Evolutionary conservation across 2,888 invertebrate genomes (phyloP).

Genomic region (Ctena decussata): DNA sequence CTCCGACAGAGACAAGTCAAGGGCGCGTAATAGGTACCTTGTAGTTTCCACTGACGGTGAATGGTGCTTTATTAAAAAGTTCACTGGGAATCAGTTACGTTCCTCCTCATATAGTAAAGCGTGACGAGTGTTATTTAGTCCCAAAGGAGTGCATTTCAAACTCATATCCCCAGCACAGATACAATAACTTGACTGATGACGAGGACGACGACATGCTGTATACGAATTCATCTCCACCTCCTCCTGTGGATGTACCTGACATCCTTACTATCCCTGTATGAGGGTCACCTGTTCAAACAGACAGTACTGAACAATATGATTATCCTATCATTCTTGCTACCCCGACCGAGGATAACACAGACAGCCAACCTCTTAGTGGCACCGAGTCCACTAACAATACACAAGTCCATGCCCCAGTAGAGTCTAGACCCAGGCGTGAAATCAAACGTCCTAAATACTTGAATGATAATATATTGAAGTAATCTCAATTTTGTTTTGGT

Average conservation of each 20-base stretch:
- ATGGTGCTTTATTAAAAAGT: too few relatives aligned
- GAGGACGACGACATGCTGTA: background rate
- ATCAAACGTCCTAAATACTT: background rate
- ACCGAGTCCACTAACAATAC: background rate
- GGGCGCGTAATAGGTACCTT: constrained; percentile 52
- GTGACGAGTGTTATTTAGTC: constrained; percentile 55
- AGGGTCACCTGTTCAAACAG: background rate
- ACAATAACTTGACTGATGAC: background rate
- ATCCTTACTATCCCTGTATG: too few relatives aligned
- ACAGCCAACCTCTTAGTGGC: background rate
- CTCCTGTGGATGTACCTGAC: too few relatives aligned
- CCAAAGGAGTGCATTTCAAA: too few relatives aligned
- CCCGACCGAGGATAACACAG: background rate
- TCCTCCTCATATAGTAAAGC: constrained; percentile 54
- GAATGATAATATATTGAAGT: background rate
- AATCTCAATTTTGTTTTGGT: too few relatives aligned
- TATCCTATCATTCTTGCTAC: background rate
- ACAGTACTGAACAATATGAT: background rate
- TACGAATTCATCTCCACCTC: background rate
- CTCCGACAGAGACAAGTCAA: constrained; percentile 40
- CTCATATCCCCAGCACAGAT: background rate
- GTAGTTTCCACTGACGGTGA: constrained; percentile 44
- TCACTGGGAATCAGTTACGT: constrained; percentile 52
- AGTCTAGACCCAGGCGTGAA: background rate
- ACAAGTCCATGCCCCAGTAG: background rate